phyloP scores from a whole-genome alignment of 2,113 vertebrate genomes.

The Cariama cristata region DNA sequence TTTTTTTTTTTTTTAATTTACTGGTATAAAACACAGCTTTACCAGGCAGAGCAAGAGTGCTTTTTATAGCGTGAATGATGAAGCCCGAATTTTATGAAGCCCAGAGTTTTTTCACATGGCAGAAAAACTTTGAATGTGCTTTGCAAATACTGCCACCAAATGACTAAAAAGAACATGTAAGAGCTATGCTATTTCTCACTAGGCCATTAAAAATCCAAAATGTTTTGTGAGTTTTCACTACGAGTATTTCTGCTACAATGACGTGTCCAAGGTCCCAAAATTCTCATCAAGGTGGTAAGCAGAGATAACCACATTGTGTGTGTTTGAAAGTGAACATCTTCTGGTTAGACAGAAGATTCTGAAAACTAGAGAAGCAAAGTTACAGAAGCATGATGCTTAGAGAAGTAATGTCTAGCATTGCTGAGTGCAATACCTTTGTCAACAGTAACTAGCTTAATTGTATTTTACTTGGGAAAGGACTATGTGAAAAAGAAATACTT shows the following conservation, averaged over 20 bases:
- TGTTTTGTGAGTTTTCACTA: neutral
- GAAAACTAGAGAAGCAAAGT: neutral
- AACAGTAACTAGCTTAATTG: neutral
- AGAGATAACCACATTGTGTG: fast-evolving
- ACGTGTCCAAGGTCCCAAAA: neutral
- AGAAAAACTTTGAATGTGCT: neutral
- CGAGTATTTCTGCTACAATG: neutral
- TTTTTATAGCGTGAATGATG: neutral
- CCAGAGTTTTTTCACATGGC: neutral
- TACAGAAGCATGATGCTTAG: neutral
- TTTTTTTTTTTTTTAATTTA: neutral
- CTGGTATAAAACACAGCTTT: neutral
- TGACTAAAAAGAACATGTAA: neutral
- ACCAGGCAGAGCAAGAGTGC: neutral
- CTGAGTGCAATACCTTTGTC: neutral
- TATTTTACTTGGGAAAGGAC: neutral
- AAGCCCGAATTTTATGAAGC: neutral
- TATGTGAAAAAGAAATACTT: neutral
- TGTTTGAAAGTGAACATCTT: neutral
- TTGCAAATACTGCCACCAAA: neutral
- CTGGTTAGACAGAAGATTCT: neutral
- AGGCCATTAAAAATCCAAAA: neutral
- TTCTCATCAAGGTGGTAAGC: neutral
- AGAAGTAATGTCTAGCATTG: neutral
- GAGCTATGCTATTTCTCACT: neutral